Evolutionary conservation across 2,113 vertebrate species (phyloP).

Genomic region (Jacana jacana): DNA sequence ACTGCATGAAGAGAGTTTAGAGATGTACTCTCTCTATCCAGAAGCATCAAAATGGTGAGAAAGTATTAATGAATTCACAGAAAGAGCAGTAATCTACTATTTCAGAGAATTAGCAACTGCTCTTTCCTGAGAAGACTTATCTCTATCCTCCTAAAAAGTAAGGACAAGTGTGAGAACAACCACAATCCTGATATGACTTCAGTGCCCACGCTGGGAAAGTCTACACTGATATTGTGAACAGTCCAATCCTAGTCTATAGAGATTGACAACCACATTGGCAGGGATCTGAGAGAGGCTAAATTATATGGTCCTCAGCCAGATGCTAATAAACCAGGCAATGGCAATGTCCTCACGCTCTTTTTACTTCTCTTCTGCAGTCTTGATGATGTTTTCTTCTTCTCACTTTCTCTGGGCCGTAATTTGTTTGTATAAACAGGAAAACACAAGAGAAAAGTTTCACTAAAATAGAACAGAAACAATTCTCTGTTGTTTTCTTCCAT

Average conservation of each 20-base stretch:
- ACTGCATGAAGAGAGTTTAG: neutral
- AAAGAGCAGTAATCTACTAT: neutral
- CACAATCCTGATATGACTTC: neutral
- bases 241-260: neutral
- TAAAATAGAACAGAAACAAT: neutral
- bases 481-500: neutral
- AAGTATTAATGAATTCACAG: neutral
- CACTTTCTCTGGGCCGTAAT: neutral
- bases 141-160: neutral
- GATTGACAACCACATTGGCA: neutral
- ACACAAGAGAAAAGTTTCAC: neutral
- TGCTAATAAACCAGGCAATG: neutral
- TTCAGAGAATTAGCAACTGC: neutral
- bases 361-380: neutral
- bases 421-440: neutral
- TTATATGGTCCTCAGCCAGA: neutral
- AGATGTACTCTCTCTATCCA: neutral
- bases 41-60: neutral
- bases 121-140: neutral
- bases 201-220: neutral
- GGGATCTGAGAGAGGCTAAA: neutral
- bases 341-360: neutral
- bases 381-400: neutral
- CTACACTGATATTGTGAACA: neutral
- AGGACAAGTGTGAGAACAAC: neutral